Percentiles rank a stretch among this genome's conserved stretches.
Conservation (phyloP, 2,888 invertebrate genomes). For the Patella depressa region DNA sequence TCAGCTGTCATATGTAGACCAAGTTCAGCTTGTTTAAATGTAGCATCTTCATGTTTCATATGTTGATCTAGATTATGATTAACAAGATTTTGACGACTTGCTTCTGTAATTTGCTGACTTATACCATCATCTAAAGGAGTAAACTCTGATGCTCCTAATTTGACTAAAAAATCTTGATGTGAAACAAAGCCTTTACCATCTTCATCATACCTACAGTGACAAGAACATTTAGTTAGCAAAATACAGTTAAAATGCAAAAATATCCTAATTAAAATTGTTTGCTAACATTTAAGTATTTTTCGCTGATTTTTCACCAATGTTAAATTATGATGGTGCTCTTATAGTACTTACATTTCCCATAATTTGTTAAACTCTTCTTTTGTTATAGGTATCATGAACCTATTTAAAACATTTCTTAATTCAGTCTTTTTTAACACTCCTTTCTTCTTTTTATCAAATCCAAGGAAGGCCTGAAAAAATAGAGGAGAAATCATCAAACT, state of each 20-base stretch:
- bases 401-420: slow-evolving; percentile 55
- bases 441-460: slow-evolving; percentile 54
- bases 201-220: slow-evolving; percentile 57
- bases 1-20: slow-evolving; percentile 55
- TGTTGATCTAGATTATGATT: slow-evolving; percentile 59
- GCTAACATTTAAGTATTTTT: not conserved
- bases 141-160: slow-evolving; percentile 60
- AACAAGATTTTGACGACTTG: slow-evolving; percentile 55
- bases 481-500: not conserved
- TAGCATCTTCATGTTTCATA: slow-evolving; percentile 61
- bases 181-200: slow-evolving; percentile 58
- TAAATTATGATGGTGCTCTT: not conserved
- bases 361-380: slow-evolving; percentile 63
- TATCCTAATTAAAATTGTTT: too few relatives aligned
- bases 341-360: slow-evolving; percentile 60
- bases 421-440: slow-evolving; percentile 61
- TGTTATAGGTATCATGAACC: slow-evolving; percentile 61
- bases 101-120: slow-evolving; percentile 58
- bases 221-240: too few relatives aligned
- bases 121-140: slow-evolving; percentile 64
- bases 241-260: too few relatives aligned
- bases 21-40: slow-evolving; percentile 60
- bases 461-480: slow-evolving; percentile 60
- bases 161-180: slow-evolving; percentile 62
- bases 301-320: not conserved